These are phyloP conservation scores for Lepidothrix coronata DNA, from an alignment of 2,113 vertebrate species.

Conservation along the genomic window DNA sequence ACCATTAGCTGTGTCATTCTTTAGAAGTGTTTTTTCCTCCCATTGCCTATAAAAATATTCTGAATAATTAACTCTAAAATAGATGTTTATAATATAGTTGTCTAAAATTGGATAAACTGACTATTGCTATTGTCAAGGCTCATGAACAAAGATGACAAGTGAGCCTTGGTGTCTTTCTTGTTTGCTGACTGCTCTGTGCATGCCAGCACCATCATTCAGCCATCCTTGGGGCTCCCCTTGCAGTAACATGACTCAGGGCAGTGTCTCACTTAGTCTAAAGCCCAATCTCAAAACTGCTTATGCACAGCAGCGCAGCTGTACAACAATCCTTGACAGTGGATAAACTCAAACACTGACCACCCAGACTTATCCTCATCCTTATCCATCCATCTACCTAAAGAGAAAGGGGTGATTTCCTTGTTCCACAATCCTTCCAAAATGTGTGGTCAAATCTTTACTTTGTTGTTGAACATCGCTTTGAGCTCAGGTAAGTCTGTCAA, in stretches of 20 bases:
- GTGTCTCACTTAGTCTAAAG: background rate
- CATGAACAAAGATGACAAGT: background rate
- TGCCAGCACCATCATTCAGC: background rate
- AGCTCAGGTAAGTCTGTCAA: background rate
- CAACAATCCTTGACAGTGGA: background rate
- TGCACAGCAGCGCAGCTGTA: background rate
- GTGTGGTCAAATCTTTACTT: background rate
- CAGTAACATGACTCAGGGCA: background rate
- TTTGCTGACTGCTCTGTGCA: background rate
- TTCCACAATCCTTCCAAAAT: background rate
- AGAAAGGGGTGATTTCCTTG: background rate
- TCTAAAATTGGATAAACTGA: background rate
- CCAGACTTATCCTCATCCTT: background rate
- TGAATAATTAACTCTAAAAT: background rate
- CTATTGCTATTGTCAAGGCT: background rate
- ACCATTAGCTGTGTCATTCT: background rate
- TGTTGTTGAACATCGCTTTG: background rate
- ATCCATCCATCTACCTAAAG: background rate
- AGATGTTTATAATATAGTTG: background rate
- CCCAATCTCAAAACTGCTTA: background rate
- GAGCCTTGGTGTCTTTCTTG: background rate
- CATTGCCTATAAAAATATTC: background rate
- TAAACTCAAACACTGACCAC: background rate
- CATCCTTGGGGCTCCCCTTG: background rate
- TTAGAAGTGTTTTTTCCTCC: background rate